A percentile compares a stretch with the other conserved stretches of the same genome.
Evolutionary conservation across 2,888 invertebrate species (phyloP).

Genomic region (Encarsia formosa): DNA sequence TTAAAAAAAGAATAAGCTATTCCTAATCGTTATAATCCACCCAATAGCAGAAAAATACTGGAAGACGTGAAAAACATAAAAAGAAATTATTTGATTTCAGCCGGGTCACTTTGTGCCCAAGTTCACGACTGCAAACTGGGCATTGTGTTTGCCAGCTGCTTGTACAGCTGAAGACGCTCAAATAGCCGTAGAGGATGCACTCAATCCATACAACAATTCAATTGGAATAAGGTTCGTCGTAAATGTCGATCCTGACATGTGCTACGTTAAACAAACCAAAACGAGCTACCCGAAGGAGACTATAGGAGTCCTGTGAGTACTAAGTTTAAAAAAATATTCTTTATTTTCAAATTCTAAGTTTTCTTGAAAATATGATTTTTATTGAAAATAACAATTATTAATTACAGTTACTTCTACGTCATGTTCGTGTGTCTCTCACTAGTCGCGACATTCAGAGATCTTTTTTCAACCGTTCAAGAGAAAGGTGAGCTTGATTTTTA

Average conservation of each 20-base stretch:
- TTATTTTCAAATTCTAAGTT: background rate
- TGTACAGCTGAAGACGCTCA: conserved; percentile 61
- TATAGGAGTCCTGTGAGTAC: conserved; percentile 53
- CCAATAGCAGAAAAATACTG: too few species aligned
- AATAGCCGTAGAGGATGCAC: conserved; percentile 56
- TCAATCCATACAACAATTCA: conserved; percentile 59
- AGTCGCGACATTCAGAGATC: conserved; percentile 44
- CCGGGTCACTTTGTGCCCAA: conserved; percentile 70
- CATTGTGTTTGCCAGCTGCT: conserved; percentile 64
- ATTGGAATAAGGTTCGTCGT: conserved; percentile 59
- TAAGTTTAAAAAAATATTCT: background rate
- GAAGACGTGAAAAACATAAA: too few species aligned
- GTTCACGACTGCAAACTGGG: conserved; percentile 69
- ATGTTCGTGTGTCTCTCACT: conserved; percentile 43
- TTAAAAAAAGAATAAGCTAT: too few species aligned
- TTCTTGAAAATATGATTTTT: too few species aligned
- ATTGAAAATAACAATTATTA: background rate
- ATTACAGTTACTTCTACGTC: conserved; percentile 45
- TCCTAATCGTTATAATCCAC: too few species aligned
- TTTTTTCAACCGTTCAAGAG: conserved; percentile 35
- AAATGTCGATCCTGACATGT: conserved; percentile 59
- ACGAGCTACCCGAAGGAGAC: conserved; percentile 50
- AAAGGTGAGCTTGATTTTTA: conserved; percentile 36
- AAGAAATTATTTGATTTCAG: too few species aligned
- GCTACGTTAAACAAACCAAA: conserved; percentile 54